Conservation (phyloP, 2,888 invertebrate species). For the Trissolcus japonicus region DNA sequence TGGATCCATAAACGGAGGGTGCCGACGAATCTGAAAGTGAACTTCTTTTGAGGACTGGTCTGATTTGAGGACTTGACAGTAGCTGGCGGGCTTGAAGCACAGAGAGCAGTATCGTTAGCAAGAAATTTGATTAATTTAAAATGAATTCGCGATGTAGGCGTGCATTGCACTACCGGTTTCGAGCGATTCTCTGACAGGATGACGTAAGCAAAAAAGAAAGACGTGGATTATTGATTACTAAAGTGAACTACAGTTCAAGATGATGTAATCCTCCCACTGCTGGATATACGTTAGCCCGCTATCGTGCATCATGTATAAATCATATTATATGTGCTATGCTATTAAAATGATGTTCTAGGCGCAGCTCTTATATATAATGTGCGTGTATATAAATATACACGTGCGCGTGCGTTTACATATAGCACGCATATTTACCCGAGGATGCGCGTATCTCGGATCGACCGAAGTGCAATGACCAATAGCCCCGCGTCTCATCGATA, state of each 20-base stretch:
- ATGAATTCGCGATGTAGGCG: conserved; percentile 46
- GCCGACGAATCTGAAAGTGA: conserved; percentile 1
- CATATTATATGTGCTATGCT: conserved; percentile 58
- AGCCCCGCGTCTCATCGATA: conserved; percentile 45
- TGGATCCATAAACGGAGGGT: no score
- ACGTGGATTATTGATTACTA: conserved; percentile 58
- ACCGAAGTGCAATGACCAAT: conserved; percentile 62
- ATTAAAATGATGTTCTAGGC: conserved; percentile 53
- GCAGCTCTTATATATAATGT: conserved; percentile 39
- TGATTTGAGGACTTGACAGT: conserved; percentile 17
- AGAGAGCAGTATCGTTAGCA: conserved; percentile 35
- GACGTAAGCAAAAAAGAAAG: conserved; percentile 58
- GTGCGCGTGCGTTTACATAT: conserved; percentile 31
- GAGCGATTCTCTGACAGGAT: conserved; percentile 41
- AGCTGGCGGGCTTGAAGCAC: conserved; percentile 16
- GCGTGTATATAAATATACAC: conserved; percentile 36
- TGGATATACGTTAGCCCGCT: conserved; percentile 53
- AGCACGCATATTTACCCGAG: conserved; percentile 42
- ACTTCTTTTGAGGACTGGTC: conserved; percentile 4
- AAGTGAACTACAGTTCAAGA: conserved; percentile 57
- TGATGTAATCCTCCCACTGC: conserved; percentile 59
- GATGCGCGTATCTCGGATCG: conserved; percentile 52
- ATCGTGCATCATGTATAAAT: conserved; percentile 61
- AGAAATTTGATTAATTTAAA: conserved; percentile 46
- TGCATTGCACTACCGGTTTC: conserved; percentile 48